Base-by-base conservation (phyloP, 2,797 vertebrate species). In the Chelon auratus region DNA sequence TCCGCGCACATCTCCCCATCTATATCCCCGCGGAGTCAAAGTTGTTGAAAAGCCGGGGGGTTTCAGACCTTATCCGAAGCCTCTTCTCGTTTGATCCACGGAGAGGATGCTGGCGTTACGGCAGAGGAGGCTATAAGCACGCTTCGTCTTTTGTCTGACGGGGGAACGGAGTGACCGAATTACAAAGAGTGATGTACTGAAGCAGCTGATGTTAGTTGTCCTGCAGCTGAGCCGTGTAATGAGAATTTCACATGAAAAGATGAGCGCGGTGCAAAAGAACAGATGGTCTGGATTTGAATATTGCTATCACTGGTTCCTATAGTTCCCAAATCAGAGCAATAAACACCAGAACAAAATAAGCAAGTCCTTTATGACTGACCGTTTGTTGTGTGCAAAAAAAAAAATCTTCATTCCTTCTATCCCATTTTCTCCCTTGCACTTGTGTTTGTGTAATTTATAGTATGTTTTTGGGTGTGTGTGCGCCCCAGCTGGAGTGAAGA, bases 401-500 rank as follows among this genome's bases (percentile, higher is more conserved):
- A 33, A 58, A 62, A 58, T 53, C 17, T 75, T 63, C 58, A 55
- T 67, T 9, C 36, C 1, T 20, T 12, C 20, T 51, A 24, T 66
- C 50, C 61, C 8, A 73, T 52, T 51, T 36, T 68, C 17, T 63
- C 62, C 40, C 18, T 11, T 17, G 50, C 15, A 26, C 39, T 48
- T 67, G 43, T 65, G 59, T 72, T 78, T 58, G 59, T 60, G 63
- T 75, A 48, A 70, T 67, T 64, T 62, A 63, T 68, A 37, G 62
- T 63, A 64, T 43, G 22, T 66, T 50, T 80, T 66, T 83, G 56
- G 52, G 26, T 53, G n/a, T 39, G 53, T 63, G 71, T 72, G 75
- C 5, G 50, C 81, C 80, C 84, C 92, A 92, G 85, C 90, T 92
- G 91, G 86, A 80, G 68, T 54, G 56, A 88, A 81, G 91, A 79